Conservation (phyloP, 2,113 vertebrate species). For the Micronisus gabar region DNA sequence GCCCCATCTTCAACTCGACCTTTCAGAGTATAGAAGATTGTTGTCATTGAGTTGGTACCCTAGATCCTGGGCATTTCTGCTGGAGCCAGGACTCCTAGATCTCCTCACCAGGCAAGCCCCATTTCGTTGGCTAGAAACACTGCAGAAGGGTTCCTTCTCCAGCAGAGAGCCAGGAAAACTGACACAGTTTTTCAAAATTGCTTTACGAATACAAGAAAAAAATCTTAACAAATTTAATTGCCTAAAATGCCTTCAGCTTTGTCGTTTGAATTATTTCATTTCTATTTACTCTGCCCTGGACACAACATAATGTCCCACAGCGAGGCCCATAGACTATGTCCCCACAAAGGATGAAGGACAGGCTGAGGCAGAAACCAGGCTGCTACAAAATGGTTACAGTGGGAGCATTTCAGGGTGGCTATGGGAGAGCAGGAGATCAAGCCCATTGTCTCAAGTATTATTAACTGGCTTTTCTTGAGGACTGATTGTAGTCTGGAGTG, state of each 20-base stretch:
- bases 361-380: not conserved
- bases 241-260: not conserved
- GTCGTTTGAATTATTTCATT: not conserved
- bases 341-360: not conserved
- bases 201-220: not conserved
- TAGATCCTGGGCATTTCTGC: not conserved
- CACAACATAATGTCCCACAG: not conserved
- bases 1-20: accelerated
- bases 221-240: not conserved
- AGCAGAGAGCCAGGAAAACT: not conserved
- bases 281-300: not conserved
- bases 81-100: not conserved
- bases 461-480: constrained; percentile 38
- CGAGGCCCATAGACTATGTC: not conserved
- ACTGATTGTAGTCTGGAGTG: constrained; percentile 18
- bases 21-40: not conserved
- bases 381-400: not conserved
- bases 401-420: not conserved
- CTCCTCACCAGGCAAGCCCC: not conserved
- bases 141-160: not conserved
- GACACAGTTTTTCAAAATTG: not conserved
- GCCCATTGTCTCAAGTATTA: constrained; percentile 29
- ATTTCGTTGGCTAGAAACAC: not conserved
- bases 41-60: not conserved
- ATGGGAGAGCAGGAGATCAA: constrained; percentile 2